A percentile compares a stretch with the other conserved stretches of the same genome.
Evolutionary conservation across 2,113 vertebrate species (phyloP).

Genomic region (Takifugu bimaculatus): DNA sequence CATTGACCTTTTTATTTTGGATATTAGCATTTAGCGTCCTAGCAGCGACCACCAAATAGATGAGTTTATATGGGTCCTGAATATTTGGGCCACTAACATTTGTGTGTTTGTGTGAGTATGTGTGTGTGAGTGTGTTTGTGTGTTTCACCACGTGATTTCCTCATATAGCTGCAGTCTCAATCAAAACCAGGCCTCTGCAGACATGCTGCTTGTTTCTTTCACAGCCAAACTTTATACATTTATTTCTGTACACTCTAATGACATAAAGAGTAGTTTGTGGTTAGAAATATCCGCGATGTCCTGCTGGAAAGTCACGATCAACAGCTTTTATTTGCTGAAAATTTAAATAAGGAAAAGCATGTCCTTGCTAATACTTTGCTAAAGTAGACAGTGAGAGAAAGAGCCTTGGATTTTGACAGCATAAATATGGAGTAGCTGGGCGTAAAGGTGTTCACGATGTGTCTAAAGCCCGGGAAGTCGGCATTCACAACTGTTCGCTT

Average conservation of each 20-base stretch:
- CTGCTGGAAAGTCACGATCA: neutral
- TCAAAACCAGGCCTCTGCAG: conserved; percentile 15
- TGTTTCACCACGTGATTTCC: conserved; percentile 25
- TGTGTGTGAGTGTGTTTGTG: neutral
- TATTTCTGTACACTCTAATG: no score
- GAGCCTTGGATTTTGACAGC: neutral
- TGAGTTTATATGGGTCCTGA: neutral
- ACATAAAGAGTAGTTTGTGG: no score
- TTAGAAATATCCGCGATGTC: neutral
- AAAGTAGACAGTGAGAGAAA: neutral
- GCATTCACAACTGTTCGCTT: neutral
- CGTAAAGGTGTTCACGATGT: neutral
- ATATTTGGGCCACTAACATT: conserved; percentile 1
- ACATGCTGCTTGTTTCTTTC: neutral
- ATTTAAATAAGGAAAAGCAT: neutral
- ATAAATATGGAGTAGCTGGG: conserved; percentile 2
- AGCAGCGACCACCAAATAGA: neutral
- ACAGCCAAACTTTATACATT: no score
- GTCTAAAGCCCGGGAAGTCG: neutral
- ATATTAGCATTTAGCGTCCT: conserved; percentile 27
- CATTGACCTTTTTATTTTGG: conserved; percentile 15
- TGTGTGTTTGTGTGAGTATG: neutral
- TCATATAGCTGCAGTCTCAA: conserved; percentile 6
- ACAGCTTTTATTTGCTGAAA: no score
- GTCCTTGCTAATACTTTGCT: neutral